Percentiles rank a stretch among this genome's conserved stretches.
Evolutionary conservation across 2,888 invertebrate species (phyloP).

Genomic region (Lutraria lutraria): DNA sequence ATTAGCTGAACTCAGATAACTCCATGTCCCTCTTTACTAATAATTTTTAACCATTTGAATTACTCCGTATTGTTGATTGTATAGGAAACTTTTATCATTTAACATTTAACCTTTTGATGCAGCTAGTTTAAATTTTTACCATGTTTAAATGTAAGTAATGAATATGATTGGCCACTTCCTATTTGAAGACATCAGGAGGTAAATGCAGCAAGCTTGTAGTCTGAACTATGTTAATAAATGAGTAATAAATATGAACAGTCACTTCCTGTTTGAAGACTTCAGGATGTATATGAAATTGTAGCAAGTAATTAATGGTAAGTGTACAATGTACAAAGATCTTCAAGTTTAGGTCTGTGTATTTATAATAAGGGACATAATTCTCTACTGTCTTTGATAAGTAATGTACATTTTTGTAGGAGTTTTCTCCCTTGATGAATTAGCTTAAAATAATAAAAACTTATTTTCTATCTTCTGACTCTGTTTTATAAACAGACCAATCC

Average conservation of each 20-base stretch:
- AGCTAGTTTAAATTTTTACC: no score
- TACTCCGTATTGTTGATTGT: no score
- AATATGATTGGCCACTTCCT: neutral
- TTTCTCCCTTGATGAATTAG: neutral
- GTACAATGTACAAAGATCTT: neutral
- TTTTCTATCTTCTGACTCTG: neutral
- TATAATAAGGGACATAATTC: neutral
- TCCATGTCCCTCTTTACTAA: no score
- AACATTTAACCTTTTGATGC: no score
- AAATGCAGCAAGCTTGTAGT: no score
- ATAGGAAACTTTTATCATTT: no score
- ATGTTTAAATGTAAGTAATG: no score
- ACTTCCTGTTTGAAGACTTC: neutral
- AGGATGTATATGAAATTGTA: neutral
- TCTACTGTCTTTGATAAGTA: neutral
- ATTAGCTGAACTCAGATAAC: no score
- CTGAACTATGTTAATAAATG: no score
- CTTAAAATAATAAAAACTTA: neutral
- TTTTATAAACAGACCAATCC: neutral
- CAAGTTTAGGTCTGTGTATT: neutral
- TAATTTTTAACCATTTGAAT: no score
- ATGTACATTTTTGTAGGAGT: neutral
- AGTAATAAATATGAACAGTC: no score
- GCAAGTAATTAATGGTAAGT: neutral
- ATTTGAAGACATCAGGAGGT: neutral